Evolutionary conservation across 2,797 vertebrate genomes (phyloP), one percentile per base, ranked within the genome.

Genomic region (Bradypodion pumilum): DNA sequence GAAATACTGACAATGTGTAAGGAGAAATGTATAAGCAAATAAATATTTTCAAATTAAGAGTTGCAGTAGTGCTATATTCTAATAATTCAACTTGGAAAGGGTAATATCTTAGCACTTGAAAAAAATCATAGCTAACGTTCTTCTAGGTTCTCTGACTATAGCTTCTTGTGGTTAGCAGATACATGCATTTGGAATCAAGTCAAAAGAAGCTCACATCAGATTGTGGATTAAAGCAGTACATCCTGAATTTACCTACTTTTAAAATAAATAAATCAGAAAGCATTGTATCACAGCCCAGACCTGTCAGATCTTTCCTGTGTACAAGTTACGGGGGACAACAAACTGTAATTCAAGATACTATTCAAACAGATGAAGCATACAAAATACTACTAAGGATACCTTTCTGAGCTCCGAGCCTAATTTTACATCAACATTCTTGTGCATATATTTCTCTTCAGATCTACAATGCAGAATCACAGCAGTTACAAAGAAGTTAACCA

Each of bases 21-120:
- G 16, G 27, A 81, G 46, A 80, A 56, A 60, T 49, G 46, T 15
- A 83, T 59, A 83, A 42, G 44, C 44, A 52, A 83, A 42, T 62
- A 79, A 80, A 85, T 35, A 16, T 56, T 85, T 80, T 80, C 62
- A 66, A 32, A 84, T 42, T 49, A 80, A 63, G 42, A 23, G 32
- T 12, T 56, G n/a, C 32, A 56, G 9, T 74, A 49, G 25, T 68
- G 40, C 40, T 52, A 49, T 52, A 65, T 66, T 82, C 40, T 49
- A 74, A 74, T 65, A 37, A 74, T 74, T 23, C 23, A 65, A 52
- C 27, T 63, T 42, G 19, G 42, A 84, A 27, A 80, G 52, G 27
- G 15, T 15, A 32, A 42, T 21, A 72, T 42, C 2, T 52, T 46
- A 56, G 7, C 35, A 4, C 5, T 79, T 78, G 59, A 79, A 74